Evolutionary conservation across 2,888 invertebrate species (phyloP), one percentile per base, ranked within the genome.

Genomic region (Drosophila neotestacea): DNA sequence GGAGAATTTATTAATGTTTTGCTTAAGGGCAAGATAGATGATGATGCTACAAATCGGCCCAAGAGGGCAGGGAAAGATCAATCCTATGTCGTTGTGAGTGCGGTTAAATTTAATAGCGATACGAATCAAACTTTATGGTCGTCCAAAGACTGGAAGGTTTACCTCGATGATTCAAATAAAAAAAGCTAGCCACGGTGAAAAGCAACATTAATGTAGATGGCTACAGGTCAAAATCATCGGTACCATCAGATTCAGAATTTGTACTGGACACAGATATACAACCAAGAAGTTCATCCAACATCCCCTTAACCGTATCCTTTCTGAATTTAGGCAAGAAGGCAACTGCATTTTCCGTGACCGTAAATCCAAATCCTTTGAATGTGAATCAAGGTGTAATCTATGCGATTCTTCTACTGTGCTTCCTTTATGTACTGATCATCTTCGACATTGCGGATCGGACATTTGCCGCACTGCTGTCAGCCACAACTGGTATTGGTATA

Each of bases 351-450:
- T 92, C 66, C 95, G 94, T 84, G 94, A 95, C 81, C 76, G n/a
- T 59, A 2, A 36, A 77, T 13, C 0, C 94, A 28, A 93, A 94
- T 28, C 95, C 96, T 0, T 93, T 96, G 32, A 93, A 95, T 46
- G 93, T 94, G 13, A 93, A 94, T 38, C 93, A 94, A 94, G 97
- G 97, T 0, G 94, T 97, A 11, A 92, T 96, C 10, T 96, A 95
- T 81, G 96, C 96, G 0, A 94, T 95, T 0, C 74, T 95, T 0
- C 94, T 98, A 2, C 93, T 98, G 1, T 69, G 95, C 1, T 94
- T 95, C 0, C 93, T 98, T n/a, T 98, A 98, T 83, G 85, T 96
- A 10, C 93, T 98, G 39, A 97, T 98, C 54, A 95, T 97, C 73
- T 97, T 91, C 88, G 92, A 96, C 94, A 90, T 96, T 34, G 94